Evolutionary conservation across 2,113 vertebrate species (phyloP), one percentile per base, ranked within the genome.

Genomic region (Arvicanthis niloticus): DNA sequence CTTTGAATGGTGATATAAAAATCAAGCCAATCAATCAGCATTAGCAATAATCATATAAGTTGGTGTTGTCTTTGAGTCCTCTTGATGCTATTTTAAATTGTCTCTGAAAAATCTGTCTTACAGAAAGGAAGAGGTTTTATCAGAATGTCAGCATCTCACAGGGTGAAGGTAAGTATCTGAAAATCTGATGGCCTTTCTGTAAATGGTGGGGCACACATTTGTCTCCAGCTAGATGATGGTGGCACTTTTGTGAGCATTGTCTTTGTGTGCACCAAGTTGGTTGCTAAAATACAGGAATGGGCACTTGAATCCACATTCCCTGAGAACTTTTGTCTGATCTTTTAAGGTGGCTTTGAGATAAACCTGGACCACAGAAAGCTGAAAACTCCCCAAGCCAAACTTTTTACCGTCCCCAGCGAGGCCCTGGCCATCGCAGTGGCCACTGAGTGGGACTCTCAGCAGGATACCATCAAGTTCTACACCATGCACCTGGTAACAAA

Each of bases 401-500:
- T 99, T 88, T 99, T 99, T 96, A 99, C 98, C 0, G 99, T 99
- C 15, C 99, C 99, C 95, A 99, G 98, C 24, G 99, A 99, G 98
- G 99, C 99, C 26, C 97, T 99, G 96, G 99, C 99, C 68, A 98
- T 99, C 0, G 99, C 99, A 0, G 99, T 99, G 91, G 99, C 99
- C 34, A 99, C 99, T 0, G 99, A 99, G 62, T 99, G 99, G 99
- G 99, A 99, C 78, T 98, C 98, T 96, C 99, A 99, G 98, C 99
- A 97, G 85, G 99, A 99, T 92, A 99, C 99, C 5, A 99, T 99
- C 95, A 99, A 99, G 98, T 99, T 99, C 98, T 99, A 99, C 98
- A 99, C 99, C 0, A 99, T 99, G 99, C 99, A 99, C 40, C 96
- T 99, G 99, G 99, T 99, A 98, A 95, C 97, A 26, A 31, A 37